These are phyloP conservation scores for Plecotus auritus DNA, from an alignment of 2,113 vertebrate species.

Conservation along the genomic window DNA sequence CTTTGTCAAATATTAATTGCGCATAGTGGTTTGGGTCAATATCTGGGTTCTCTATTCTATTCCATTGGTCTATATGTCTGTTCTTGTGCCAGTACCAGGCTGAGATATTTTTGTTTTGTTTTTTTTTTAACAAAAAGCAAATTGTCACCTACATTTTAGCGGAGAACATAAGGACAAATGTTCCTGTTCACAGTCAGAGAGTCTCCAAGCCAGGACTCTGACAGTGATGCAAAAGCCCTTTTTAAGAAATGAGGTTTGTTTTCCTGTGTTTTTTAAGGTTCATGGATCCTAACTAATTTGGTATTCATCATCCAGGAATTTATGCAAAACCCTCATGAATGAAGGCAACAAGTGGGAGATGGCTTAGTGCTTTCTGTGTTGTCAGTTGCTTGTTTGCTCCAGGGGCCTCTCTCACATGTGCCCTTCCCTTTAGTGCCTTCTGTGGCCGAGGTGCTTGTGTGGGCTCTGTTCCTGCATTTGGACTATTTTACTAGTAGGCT, in stretches of 20 bases:
- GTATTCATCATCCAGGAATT: not conserved
- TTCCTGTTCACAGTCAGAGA: not conserved
- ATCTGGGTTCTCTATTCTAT: too few species aligned
- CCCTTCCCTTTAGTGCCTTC: too few species aligned
- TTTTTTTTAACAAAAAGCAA: not conserved
- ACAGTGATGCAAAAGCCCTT: not conserved
- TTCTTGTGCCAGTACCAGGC: too few species aligned
- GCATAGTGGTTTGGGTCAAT: too few species aligned
- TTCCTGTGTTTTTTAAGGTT: not conserved
- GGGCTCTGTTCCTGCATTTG: not conserved
- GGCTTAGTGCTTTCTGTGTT: not conserved
- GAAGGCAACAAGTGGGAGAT: not conserved
- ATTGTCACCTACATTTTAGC: not conserved
- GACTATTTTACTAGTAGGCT: not conserved
- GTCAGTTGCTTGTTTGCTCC: not conserved
- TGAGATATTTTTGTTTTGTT: too few species aligned
- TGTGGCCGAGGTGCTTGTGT: not conserved
- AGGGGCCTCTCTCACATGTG: rapidly evolving
- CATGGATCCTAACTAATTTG: not conserved
- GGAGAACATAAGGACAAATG: not conserved
- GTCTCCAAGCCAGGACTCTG: not conserved
- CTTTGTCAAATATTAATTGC: too few species aligned
- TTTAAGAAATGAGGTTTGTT: not conserved
- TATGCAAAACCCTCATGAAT: not conserved
- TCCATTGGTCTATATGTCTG: too few species aligned